Evolutionary conservation across 2,113 vertebrate genomes (phyloP).

Genomic region (Chloropsis hardwickii): DNA sequence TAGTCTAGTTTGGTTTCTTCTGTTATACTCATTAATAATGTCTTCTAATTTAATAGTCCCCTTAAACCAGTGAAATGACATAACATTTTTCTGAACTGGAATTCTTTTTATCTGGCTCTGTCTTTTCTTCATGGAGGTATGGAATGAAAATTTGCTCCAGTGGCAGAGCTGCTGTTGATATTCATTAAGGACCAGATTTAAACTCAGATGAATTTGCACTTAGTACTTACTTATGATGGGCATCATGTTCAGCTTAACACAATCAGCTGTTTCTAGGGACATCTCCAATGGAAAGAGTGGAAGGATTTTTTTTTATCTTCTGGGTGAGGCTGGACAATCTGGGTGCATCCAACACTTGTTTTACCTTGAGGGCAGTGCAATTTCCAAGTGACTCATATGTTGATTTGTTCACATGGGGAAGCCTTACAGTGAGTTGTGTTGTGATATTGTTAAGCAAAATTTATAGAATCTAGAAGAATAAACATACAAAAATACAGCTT

Average conservation of each 20-base stretch:
- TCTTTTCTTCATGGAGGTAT: neutral
- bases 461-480: neutral
- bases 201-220: neutral
- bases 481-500: neutral
- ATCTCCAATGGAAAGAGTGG: neutral
- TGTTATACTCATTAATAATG: neutral
- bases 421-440: neutral
- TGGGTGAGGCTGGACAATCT: neutral
- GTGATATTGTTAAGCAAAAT: neutral
- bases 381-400: neutral
- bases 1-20: neutral
- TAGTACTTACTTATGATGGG: neutral
- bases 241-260: neutral
- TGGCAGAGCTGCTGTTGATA: neutral
- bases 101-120: neutral
- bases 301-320: neutral
- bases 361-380: neutral
- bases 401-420: neutral
- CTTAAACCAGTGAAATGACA: neutral
- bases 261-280: neutral
- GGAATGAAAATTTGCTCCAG: neutral
- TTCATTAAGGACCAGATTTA: neutral
- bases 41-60: neutral
- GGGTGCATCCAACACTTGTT: neutral
- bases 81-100: neutral